phyloP scores from a whole-genome alignment of 1,140 invertebrate genomes.

The Dendroctonus ponderosae region DNA sequence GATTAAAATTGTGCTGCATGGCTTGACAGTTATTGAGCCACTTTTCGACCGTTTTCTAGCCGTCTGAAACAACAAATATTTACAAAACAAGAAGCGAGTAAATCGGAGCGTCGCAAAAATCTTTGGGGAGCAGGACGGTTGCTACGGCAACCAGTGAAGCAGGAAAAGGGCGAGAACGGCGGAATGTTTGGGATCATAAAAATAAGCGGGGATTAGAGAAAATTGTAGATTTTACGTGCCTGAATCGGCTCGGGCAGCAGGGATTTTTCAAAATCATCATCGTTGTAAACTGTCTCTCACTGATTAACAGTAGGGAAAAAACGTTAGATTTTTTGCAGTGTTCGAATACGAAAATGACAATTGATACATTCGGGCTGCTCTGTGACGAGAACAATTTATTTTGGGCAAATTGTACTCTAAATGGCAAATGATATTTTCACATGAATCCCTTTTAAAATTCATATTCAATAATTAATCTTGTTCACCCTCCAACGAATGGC shows the following conservation, averaged over 20 bases:
- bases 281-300: too few species aligned
- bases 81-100: conserved; percentile 28
- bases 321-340: too few species aligned
- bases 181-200: conserved; percentile 34
- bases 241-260: neutral
- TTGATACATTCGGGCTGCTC: too few species aligned
- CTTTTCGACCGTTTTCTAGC: conserved; percentile 8
- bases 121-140: conserved; percentile 31
- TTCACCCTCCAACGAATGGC: conserved; percentile 5
- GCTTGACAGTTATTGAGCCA: conserved; percentile 1
- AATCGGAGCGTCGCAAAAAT: conserved; percentile 29
- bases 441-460: conserved; percentile 1
- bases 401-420: neutral
- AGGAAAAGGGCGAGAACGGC: conserved; percentile 33
- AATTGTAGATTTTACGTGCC: conserved; percentile 17
- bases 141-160: conserved; percentile 30
- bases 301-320: too few species aligned
- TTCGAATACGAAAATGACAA: too few species aligned
- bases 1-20: too few species aligned
- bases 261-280: too few species aligned
- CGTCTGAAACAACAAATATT: conserved; percentile 26
- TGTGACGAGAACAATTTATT: too few species aligned
- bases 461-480: conserved; percentile 23
- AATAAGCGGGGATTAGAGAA: conserved; percentile 29
- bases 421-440: neutral